These are phyloP conservation scores for Cataglyphis albicans DNA, from an alignment of 2,888 invertebrate genomes.

Conservation along the genomic window DNA sequence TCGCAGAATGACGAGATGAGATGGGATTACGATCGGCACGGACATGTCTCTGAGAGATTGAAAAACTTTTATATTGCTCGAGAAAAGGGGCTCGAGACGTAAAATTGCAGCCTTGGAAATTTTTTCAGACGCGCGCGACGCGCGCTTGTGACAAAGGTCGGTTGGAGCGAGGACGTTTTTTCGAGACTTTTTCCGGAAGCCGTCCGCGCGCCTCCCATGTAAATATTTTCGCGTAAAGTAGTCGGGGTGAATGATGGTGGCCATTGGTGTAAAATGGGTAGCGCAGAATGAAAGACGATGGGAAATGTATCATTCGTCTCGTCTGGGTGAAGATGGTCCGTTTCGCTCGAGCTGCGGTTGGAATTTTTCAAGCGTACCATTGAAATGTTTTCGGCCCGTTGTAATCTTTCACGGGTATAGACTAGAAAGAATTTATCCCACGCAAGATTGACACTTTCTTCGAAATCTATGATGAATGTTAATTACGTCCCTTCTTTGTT, in stretches of 20 bases:
- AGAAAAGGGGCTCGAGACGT: background rate
- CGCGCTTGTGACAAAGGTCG: background rate
- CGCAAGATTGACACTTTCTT: background rate
- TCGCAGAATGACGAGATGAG: background rate
- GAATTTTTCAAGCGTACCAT: slow-evolving; percentile 34
- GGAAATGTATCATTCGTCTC: slow-evolving; percentile 52
- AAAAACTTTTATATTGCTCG: background rate
- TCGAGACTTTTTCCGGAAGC: background rate
- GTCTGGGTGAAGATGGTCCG: background rate
- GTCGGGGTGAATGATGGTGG: slow-evolving; percentile 25
- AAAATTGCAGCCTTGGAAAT: slow-evolving; percentile 34
- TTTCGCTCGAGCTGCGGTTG: slow-evolving; percentile 1
- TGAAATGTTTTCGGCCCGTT: slow-evolving; percentile 5
- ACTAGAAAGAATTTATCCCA: background rate
- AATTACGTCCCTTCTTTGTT: background rate
- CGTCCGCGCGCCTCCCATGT: background rate
- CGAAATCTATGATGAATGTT: background rate
- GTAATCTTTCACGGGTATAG: slow-evolving; percentile 12
- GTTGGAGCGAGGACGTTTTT: background rate
- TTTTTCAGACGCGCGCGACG: slow-evolving; percentile 2
- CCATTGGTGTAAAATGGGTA: slow-evolving; percentile 41
- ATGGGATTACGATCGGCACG: background rate
- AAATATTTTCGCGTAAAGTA: slow-evolving; percentile 31
- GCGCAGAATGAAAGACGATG: slow-evolving; percentile 33
- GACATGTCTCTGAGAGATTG: slow-evolving; percentile 3